Base-by-base conservation (phyloP, 2,113 vertebrate species). In the Piaya cayana region DNA sequence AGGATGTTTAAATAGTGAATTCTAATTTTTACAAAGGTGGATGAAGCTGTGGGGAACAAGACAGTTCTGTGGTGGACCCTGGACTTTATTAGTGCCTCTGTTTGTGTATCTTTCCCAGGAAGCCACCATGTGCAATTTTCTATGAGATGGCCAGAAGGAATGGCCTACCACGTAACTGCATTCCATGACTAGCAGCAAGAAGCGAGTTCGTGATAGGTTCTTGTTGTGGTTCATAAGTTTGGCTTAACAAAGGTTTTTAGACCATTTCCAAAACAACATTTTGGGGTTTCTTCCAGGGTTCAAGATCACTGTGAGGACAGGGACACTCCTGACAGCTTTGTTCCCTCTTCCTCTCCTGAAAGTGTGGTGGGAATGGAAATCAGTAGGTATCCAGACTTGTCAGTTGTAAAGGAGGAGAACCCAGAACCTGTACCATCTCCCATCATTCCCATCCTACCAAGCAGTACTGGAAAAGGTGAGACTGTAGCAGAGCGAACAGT, bases 331-430 rank as follows among this genome's bases (percentile, higher is more conserved):
- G 99, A 99, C 72, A 97, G 99, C 92, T 99, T 98, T 60, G 98
- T 99, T 52, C 99, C 99, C 12, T 99, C 99, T 0, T 99, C 99
- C 6, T 99, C 99, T 88, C 99, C 99, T 1, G 99, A 99, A 97
- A 99, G 99, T 1, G 98, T 99, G 82, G 97, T 98, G 20, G 99
- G 99, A 67, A 91, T 97, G 91, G 99, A 99, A 96, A 97, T 99
- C 78, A 99, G 98, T 96, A 97, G 99, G 37, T 99, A 99, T 84
- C 99, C 99, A 2, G 99, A 99, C 96, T 92, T 99, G 91, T 99
- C 99, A 0, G 92, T 98, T 43, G 98, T 99, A 72, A 99, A 99
- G 49, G 98, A 99, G 96, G 99, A 99, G 95, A 98, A 97, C 6
- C 98, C 98, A 2, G 99, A 99, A 7, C 99, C 99, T 5, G 98